Base-by-base conservation (phyloP, 2,113 vertebrate species). In the Plestiodon gilberti region DNA sequence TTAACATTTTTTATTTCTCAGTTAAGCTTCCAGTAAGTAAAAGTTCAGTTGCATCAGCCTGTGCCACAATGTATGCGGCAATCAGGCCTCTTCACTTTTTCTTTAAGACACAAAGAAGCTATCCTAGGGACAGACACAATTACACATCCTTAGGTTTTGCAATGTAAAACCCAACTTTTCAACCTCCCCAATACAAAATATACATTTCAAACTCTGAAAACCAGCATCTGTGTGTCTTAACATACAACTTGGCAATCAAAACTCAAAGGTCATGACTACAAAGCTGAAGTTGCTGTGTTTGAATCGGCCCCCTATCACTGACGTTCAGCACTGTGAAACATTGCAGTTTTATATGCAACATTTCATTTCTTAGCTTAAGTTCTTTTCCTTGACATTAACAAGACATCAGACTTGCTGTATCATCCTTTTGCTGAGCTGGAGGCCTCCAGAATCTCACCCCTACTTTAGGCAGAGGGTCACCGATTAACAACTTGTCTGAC, bases 1-100 rank as follows among this genome's bases (percentile, higher is more conserved):
- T 65, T 38, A 35, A 65, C 6, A 62, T 6, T 14, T 35, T 85
- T 85, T 78, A 85, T 85, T 85, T 69, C 38, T 10, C 74, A 85
- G n/a, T 52, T 20, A 55, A 48, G 22, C 43, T 40, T 55, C 80
- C 64, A 82, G 52, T 48, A 18, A 18, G 8, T n/a, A n/a, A n/a
- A n/a, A n/a, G n/a, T n/a, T n/a, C n/a, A 20, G 7, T 28, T 64
- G 38, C 23, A 65, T 30, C 28, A 43, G 82, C 38, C 61, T 65
- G 20, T 14, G 30, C 30, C 20, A 52, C 15, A 48, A 78, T 25
- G 48, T 65, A 48, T 28, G 35, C 43, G 64, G 65, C n/a, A 77
- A 7, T 35, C 59, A 28, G 43, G 40, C 18, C 30, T 10, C 52
- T 55, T 84, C n/a, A 77, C 1, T 23, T 4, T 40, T 76, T 64